These are phyloP conservation scores for Stomatorhinus walkeri DNA, from an alignment of 2,797 vertebrate genomes.

Conservation along the genomic window DNA sequence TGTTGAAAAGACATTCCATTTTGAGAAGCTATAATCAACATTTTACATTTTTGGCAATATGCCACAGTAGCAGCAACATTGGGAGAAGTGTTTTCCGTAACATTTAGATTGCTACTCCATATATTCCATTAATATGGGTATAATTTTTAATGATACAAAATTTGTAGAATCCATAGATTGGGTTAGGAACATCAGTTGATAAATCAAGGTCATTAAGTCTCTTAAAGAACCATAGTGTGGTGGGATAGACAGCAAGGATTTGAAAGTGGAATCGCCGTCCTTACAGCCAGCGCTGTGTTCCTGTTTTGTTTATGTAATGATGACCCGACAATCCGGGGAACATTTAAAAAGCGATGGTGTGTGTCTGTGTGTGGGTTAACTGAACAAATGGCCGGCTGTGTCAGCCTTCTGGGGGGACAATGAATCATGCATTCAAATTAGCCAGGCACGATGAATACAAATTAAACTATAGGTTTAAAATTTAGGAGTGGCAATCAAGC, in stretches of 20 bases:
- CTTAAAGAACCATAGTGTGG: constrained; percentile 61
- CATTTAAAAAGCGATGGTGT: constrained; percentile 14
- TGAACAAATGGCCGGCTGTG: constrained; percentile 30
- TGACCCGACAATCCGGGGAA: constrained; percentile 43
- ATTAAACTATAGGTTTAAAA: constrained; percentile 13
- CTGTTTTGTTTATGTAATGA: constrained; percentile 37
- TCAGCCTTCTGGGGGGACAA: constrained; percentile 22
- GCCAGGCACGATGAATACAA: constrained; percentile 10
- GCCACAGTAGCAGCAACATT: background rate
- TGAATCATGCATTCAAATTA: constrained; percentile 17
- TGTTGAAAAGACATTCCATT: constrained; percentile 18
- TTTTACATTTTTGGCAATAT: constrained; percentile 27
- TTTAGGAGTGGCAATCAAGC: background rate
- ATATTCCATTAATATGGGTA: background rate
- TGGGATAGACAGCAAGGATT: constrained; percentile 59
- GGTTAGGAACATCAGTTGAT: constrained; percentile 62
- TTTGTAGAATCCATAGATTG: constrained; percentile 52
- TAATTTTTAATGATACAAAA: constrained; percentile 44
- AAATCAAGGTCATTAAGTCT: constrained; percentile 47
- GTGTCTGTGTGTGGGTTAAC: constrained; percentile 20
- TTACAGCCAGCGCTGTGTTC: constrained; percentile 43
- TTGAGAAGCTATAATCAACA: constrained; percentile 63
- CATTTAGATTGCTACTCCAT: background rate
- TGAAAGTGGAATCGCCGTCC: constrained; percentile 51
- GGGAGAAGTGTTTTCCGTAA: background rate